Conservation (phyloP, 2,888 invertebrate genomes). For the Apamea monoglypha region DNA sequence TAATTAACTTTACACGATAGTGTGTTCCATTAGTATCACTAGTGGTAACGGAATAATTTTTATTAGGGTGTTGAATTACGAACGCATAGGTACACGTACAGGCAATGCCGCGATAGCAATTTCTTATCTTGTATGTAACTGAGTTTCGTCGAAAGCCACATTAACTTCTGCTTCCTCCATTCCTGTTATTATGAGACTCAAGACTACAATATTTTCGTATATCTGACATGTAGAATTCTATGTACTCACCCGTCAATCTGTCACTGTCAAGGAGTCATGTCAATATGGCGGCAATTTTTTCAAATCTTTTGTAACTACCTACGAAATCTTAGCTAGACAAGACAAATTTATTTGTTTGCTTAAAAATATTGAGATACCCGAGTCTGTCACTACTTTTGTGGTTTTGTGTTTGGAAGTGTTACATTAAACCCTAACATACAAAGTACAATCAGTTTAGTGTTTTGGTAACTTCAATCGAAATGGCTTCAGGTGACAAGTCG, state of each 20-base stretch:
- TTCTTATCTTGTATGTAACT: background rate
- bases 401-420: background rate
- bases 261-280: conserved; percentile 18
- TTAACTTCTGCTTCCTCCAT: background rate
- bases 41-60: background rate
- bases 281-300: conserved; percentile 50
- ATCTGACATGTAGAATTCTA: no score
- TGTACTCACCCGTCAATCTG: conserved; percentile 2
- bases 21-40: background rate
- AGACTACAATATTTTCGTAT: background rate
- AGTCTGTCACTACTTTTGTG: background rate
- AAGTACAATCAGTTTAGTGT: conserved; percentile 19
- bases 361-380: background rate
- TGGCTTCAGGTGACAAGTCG: conserved; percentile 31
- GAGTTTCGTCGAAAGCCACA: background rate
- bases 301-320: conserved; percentile 54
- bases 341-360: conserved; percentile 8
- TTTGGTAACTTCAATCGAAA: conserved; percentile 12
- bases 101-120: background rate
- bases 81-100: background rate
- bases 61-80: background rate
- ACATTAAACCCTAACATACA: background rate
- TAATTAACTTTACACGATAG: background rate
- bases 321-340: conserved; percentile 1
- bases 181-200: no score